phyloP scores from a whole-genome alignment of 2,797 vertebrate species.

The Botia kubotai region DNA sequence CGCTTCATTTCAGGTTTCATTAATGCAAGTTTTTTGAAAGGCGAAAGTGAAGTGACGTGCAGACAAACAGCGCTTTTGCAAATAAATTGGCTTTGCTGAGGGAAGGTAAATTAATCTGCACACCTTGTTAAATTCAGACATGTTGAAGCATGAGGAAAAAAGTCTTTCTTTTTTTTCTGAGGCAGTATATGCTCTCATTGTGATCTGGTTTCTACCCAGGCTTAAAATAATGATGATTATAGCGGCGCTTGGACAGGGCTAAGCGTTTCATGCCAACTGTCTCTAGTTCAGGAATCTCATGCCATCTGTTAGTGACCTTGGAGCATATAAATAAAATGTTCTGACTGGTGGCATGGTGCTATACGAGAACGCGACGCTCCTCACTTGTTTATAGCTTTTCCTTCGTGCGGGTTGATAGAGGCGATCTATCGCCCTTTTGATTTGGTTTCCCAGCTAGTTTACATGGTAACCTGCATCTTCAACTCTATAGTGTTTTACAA shows the following conservation, averaged over 20 bases:
- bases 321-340: slow-evolving; percentile 19
- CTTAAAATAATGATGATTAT: slow-evolving; percentile 42
- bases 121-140: slow-evolving; percentile 12
- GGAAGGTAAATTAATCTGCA: slow-evolving; percentile 16
- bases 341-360: neutral
- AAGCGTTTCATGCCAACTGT: slow-evolving; percentile 38
- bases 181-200: slow-evolving; percentile 18
- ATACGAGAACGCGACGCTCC: slow-evolving; percentile 1
- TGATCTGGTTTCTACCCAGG: slow-evolving; percentile 13
- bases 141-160: slow-evolving; percentile 6
- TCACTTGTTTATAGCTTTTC: slow-evolving; percentile 13
- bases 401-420: slow-evolving; percentile 24
- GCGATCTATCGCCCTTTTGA: slow-evolving; percentile 10
- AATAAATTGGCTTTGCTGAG: slow-evolving; percentile 7
- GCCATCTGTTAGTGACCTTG: slow-evolving; percentile 51
- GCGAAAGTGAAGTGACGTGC: neutral
- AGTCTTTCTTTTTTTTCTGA: neutral
- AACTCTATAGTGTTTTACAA: neutral
- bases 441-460: neutral
- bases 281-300: slow-evolving; percentile 40
- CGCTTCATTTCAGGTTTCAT: slow-evolving; percentile 5
- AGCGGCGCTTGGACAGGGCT: slow-evolving; percentile 34
- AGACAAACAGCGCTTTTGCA: neutral
- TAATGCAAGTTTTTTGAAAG: neutral
- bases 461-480: neutral